Percentiles rank a stretch among this genome's conserved stretches.
These are phyloP conservation scores for Trachelus tabidus DNA, from an alignment of 2,888 invertebrate species.

Conservation along the genomic window DNA sequence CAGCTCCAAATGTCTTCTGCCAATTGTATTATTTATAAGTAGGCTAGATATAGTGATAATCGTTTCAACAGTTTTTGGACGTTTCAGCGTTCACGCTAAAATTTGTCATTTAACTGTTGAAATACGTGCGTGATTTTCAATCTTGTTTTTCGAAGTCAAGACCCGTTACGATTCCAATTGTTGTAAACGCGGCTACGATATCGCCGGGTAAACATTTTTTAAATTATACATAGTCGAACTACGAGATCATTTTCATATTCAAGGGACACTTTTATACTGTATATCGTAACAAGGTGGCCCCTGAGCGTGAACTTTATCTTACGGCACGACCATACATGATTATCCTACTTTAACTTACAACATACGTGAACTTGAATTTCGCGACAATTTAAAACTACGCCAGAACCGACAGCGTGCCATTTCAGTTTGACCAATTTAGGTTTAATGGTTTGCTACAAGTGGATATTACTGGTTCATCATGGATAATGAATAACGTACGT, in stretches of 20 bases:
- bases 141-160: background rate
- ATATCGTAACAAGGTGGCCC: no score
- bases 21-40: background rate
- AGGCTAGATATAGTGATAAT: background rate
- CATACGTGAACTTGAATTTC: background rate
- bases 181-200: no score
- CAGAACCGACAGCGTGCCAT: background rate
- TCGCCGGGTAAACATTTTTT: no score
- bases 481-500: background rate
- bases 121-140: background rate
- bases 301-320: background rate
- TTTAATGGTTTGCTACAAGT: background rate
- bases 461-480: background rate
- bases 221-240: background rate
- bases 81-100: background rate
- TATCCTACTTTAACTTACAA: background rate
- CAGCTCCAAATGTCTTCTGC: background rate
- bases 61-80: background rate
- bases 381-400: background rate
- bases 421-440: background rate
- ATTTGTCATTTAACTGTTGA: background rate
- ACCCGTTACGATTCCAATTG: no score
- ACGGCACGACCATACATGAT: background rate
- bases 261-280: background rate
- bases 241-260: background rate